These are phyloP conservation scores for Neolamprologus cancellatus DNA, from an alignment of 2,113 vertebrate species.

Conservation along the genomic window DNA sequence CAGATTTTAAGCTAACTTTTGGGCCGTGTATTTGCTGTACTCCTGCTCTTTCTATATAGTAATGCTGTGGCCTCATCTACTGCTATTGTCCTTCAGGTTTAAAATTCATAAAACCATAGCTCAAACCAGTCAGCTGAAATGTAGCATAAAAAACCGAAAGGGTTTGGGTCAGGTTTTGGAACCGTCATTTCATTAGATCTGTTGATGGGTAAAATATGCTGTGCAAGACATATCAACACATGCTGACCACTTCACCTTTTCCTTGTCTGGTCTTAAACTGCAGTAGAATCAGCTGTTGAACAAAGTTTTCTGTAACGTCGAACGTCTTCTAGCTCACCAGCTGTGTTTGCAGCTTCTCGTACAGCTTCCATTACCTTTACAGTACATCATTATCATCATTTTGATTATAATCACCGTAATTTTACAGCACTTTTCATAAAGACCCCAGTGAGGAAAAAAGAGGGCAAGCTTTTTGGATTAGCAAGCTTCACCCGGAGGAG, in stretches of 20 bases:
- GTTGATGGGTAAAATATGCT: background rate
- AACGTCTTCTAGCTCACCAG: background rate
- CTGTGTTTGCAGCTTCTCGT: background rate
- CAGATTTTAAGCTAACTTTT: background rate
- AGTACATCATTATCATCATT: slow-evolving; percentile 1
- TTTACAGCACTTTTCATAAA: slow-evolving; percentile 19
- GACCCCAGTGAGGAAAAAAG: background rate
- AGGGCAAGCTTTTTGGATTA: background rate
- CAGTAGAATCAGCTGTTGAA: background rate
- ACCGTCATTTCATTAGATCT: background rate
- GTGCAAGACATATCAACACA: background rate
- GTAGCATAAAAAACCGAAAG: background rate
- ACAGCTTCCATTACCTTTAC: background rate
- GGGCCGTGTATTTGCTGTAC: background rate
- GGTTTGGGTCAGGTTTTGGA: background rate
- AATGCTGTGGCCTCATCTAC: background rate
- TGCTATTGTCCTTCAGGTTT: background rate
- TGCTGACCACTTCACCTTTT: background rate
- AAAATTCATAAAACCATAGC: background rate
- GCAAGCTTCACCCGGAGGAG: slow-evolving; percentile 27
- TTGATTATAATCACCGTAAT: slow-evolving; percentile 34
- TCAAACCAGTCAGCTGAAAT: background rate
- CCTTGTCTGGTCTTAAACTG: background rate
- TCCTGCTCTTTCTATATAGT: background rate
- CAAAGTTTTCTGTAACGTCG: background rate